Percentiles rank a stretch among this genome's conserved stretches.
These are phyloP conservation scores for Elgonia sp. DNA, from an alignment of 2,888 invertebrate genomes.

Conservation along the genomic window DNA sequence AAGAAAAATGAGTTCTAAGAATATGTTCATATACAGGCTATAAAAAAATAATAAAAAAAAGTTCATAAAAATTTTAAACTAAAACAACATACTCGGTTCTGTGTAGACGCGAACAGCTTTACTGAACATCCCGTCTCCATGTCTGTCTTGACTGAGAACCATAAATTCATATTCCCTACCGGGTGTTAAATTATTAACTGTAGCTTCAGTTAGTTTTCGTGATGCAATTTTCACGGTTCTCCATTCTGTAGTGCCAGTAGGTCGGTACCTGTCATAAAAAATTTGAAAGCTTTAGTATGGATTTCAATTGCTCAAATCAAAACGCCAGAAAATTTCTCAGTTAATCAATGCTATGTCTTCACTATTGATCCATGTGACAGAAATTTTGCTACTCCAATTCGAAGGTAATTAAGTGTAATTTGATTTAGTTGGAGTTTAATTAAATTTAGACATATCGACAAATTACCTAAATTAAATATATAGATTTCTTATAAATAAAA, in stretches of 20 bases:
- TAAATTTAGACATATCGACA: not conserved
- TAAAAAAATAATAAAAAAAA: not conserved
- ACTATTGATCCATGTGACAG: not conserved
- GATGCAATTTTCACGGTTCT: slow-evolving; percentile 93
- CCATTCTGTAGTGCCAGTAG: slow-evolving; percentile 93
- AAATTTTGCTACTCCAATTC: not conserved
- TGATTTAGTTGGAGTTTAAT: not conserved
- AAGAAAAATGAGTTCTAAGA: no score
- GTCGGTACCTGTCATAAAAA: slow-evolving; percentile 89
- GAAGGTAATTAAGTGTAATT: not conserved
- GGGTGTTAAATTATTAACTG: slow-evolving; percentile 92
- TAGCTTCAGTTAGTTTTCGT: slow-evolving; percentile 92
- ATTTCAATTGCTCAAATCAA: not conserved
- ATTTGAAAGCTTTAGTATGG: not conserved
- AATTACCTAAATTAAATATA: no score
- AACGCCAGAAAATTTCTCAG: not conserved
- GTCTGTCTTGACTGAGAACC: slow-evolving; percentile 95
- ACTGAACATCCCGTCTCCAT: slow-evolving; percentile 96
- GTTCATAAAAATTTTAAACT: no score
- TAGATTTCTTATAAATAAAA: no score
- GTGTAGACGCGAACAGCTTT: slow-evolving; percentile 93
- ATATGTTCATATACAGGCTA: not conserved
- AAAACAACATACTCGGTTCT: slow-evolving; percentile 86
- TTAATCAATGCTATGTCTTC: not conserved
- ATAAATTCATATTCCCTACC: slow-evolving; percentile 96